Base-by-base conservation (phyloP, 2,113 vertebrate genomes). In the Myodes glareolus region DNA sequence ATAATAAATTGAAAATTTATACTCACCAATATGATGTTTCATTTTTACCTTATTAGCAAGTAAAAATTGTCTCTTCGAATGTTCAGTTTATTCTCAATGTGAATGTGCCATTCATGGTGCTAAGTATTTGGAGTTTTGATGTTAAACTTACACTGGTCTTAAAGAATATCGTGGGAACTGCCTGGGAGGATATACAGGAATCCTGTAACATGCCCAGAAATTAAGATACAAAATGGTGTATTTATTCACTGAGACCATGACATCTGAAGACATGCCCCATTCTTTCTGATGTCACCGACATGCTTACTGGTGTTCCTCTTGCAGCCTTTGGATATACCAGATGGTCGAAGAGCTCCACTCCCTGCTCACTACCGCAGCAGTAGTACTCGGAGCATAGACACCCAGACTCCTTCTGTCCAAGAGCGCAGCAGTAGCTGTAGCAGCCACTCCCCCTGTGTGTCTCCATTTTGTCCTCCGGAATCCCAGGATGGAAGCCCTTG, bases 401-500 rank as follows among this genome's bases (percentile, higher is more conserved):
- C 99, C 0, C 99, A 99, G 98, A 99, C 99, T 2, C 99, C 99
- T 0, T 99, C 99, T 3, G 99, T 99, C 47, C 96, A 99, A 98
- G 98, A 99, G 96, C 98, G 99, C 50, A 99, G 99, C 97, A 99
- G 99, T 95, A 99, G 99, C 91, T 99, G 99, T 95, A 99, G 98
- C 98, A 99, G 99, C 78, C 99, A 99, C 81, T 99, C 99, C 47
- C 99, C 99, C 7, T 98, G 99, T 33, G 98, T 99, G 29, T 99
- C 99, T 94, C 99, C 99, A 4, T 99, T 99, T 94, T 99, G 99
- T 97, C 99, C 99, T 77, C 99, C 99, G 88, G 99, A 99, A 91
- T 99, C 99, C 95, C 99, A 99, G 29, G 99, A 99, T 36, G 99
- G 99, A 89, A 99, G 99, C 98, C 99, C 99, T 67, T 99, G 99